Percentiles rank a stretch among this genome's conserved stretches.
Conservation (phyloP, 1,140 invertebrate species). For the Chlorops oryzae region DNA sequence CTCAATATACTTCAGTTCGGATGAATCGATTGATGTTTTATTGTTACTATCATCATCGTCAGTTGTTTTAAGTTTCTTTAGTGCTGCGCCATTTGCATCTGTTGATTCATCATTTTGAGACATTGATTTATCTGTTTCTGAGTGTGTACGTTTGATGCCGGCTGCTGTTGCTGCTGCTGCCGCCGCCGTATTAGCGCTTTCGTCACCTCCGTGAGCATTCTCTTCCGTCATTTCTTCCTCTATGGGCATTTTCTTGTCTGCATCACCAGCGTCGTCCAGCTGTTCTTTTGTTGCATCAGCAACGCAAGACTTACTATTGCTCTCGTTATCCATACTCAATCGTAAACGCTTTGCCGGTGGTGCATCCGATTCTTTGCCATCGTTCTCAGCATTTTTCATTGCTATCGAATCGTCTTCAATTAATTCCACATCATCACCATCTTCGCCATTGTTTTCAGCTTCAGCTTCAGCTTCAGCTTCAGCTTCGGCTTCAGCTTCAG, state of each 20-base stretch:
- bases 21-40: no score
- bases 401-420: slow-evolving; percentile 6
- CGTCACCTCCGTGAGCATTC: no score
- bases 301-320: no score
- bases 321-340: slow-evolving; percentile 24
- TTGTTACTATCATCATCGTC: no score
- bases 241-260: background rate
- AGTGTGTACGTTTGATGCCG: no score
- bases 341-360: slow-evolving; percentile 26
- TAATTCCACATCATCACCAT: slow-evolving; percentile 16
- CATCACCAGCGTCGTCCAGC: background rate
- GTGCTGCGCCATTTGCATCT: no score
- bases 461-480: background rate
- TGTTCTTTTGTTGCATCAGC: background rate
- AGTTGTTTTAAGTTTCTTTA: no score
- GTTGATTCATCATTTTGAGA: no score
- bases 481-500: slow-evolving; percentile 9
- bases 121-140: no score
- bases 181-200: no score
- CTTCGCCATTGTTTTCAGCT: background rate
- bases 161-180: no score
- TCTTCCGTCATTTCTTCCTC: background rate
- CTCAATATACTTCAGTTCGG: no score
- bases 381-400: slow-evolving; percentile 5
- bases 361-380: slow-evolving; percentile 3